phyloP scores from a whole-genome alignment of 2,113 vertebrate genomes.

The Hymenochirus boettgeri region DNA sequence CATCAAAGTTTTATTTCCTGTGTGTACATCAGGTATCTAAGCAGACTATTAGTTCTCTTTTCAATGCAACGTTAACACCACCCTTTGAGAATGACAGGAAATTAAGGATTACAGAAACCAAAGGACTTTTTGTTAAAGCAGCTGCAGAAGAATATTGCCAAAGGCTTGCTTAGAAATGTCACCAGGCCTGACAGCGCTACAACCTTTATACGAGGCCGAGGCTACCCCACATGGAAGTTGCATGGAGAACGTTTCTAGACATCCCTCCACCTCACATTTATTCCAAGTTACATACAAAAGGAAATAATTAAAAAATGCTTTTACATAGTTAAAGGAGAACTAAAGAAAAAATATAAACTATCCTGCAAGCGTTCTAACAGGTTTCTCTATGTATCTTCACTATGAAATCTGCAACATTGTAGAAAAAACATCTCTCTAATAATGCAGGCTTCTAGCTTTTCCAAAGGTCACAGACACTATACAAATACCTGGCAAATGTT shows the following conservation, averaged over 20 bases:
- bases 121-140: slow-evolving; percentile 27
- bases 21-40: background rate
- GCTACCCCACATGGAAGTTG: background rate
- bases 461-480: no score
- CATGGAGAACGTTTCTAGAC: background rate
- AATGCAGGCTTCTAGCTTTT: no score
- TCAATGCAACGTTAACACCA: slow-evolving; percentile 7
- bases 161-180: slow-evolving; percentile 29
- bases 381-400: no score
- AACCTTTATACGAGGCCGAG: background rate
- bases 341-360: no score
- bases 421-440: no score
- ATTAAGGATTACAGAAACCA: slow-evolving; percentile 36
- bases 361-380: no score
- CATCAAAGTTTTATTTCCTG: slow-evolving; percentile 6
- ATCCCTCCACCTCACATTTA: background rate
- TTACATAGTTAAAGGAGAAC: no score
- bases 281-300: no score
- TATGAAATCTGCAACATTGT: no score
- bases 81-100: slow-evolving; percentile 26
- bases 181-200: slow-evolving; percentile 17
- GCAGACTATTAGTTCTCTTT: slow-evolving; percentile 7
- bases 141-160: slow-evolving; percentile 24
- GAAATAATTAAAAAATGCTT: no score
- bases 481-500: no score